These are phyloP conservation scores for Limonius californicus DNA, from an alignment of 1,140 invertebrate genomes.

Conservation along the genomic window DNA sequence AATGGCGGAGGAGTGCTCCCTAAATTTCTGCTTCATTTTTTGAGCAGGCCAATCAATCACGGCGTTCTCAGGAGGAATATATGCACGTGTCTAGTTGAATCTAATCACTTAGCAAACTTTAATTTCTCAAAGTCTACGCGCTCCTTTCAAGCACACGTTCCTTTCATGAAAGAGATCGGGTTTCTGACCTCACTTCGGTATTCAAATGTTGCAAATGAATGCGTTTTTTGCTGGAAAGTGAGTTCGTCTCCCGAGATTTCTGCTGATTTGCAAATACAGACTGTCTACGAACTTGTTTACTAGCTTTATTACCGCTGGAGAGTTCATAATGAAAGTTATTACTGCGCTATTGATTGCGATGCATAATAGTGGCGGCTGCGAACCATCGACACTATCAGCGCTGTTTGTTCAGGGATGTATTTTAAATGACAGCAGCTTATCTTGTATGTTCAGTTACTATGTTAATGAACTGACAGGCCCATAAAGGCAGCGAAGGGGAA, in stretches of 20 bases:
- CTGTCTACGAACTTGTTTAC: background rate
- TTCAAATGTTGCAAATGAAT: background rate
- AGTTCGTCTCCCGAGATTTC: background rate
- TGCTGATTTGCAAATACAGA: background rate
- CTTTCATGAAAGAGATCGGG: background rate
- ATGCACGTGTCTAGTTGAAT: conserved; percentile 8
- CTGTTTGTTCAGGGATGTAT: conserved; percentile 1
- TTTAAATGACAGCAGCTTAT: conserved; percentile 20
- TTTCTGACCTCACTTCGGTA: background rate
- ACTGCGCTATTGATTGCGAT: background rate
- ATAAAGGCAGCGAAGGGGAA: background rate
- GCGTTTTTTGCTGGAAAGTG: background rate
- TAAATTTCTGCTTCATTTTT: conserved; percentile 13
- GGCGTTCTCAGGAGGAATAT: background rate
- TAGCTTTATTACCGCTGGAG: background rate
- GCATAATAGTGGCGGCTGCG: background rate
- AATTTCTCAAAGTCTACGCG: background rate
- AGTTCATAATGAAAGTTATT: background rate
- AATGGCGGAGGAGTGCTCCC: background rate
- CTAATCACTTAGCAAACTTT: conserved; percentile 13
- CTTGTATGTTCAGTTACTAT: conserved; percentile 20
- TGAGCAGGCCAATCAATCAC: conserved; percentile 7
- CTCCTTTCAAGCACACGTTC: no score
- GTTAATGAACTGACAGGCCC: conserved; percentile 13
- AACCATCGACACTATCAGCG: conserved; percentile 2